A percentile compares a stretch with the other conserved stretches of the same genome.
phyloP scores from a whole-genome alignment of 2,888 invertebrate species.

The Mongoloraphidia duomilia region DNA sequence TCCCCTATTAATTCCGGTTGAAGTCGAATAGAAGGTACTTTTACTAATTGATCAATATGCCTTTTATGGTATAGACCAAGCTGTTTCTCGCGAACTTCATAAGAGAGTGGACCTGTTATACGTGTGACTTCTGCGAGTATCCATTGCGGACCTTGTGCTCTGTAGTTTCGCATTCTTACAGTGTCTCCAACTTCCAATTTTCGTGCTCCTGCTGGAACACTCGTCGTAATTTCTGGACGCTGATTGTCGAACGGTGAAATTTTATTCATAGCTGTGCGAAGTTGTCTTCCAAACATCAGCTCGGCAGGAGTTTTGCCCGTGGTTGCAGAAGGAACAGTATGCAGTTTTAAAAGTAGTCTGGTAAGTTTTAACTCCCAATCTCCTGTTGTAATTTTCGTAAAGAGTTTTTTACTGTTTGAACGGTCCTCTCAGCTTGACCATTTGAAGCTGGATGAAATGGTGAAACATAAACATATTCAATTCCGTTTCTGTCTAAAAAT shows the following conservation, averaged over 20 bases:
- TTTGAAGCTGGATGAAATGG: constrained; percentile 13
- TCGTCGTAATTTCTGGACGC: too few relatives aligned
- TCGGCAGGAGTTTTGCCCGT: constrained; percentile 10
- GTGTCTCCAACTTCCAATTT: too few relatives aligned
- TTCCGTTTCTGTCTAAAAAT: constrained; percentile 9
- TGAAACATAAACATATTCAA: constrained; percentile 8
- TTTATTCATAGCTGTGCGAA: constrained; percentile 6
- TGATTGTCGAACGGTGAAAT: constrained; percentile 5
- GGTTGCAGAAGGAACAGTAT: constrained; percentile 8
- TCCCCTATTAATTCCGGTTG: too few relatives aligned
- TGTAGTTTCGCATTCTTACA: constrained; percentile 8
- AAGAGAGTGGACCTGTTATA: constrained; percentile 12
- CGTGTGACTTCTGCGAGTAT: constrained; percentile 7
- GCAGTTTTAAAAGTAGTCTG: constrained; percentile 10
- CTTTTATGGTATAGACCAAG: too few relatives aligned
- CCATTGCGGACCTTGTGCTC: constrained; percentile 9
- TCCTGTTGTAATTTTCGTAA: constrained; percentile 10
- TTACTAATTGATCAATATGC: too few relatives aligned
- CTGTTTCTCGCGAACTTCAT: constrained; percentile 8
- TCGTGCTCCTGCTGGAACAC: constrained; percentile 1
- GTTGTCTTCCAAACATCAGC: constrained; percentile 10
- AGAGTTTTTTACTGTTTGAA: constrained; percentile 11
- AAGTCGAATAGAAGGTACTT: too few relatives aligned
- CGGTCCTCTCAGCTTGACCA: constrained; percentile 10
- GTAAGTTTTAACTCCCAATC: constrained; percentile 8